These are phyloP conservation scores for Campylorhamphus procurvoides DNA, from an alignment of 2,113 vertebrate species.

Conservation along the genomic window DNA sequence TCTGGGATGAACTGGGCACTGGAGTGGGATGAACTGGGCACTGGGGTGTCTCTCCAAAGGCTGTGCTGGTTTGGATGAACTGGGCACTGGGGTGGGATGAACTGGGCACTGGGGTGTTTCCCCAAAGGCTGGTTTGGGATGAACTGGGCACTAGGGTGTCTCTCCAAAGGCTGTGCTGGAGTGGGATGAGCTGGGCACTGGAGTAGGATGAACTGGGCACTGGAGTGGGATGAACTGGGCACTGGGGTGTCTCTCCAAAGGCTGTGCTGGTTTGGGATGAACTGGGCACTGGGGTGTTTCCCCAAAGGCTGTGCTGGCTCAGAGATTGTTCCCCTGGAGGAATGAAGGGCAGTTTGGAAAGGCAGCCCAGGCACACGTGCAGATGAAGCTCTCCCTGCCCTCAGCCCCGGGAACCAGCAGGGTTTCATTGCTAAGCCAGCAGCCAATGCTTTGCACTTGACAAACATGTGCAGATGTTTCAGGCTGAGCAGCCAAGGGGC, in stretches of 20 bases:
- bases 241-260: background rate
- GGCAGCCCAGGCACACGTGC: background rate
- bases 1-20: background rate
- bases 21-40: no score
- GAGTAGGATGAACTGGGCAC: no score
- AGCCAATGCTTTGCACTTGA: background rate
- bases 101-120: no score
- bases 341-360: background rate
- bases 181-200: no score
- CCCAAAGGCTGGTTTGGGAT: background rate
- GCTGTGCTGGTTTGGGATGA: background rate
- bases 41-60: background rate
- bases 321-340: background rate
- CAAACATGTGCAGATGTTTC: background rate
- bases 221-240: background rate
- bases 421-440: background rate
- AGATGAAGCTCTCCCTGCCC: background rate
- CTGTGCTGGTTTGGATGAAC: background rate
- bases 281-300: background rate
- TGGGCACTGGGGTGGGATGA: background rate
- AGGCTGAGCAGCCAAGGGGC: background rate
- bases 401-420: background rate
- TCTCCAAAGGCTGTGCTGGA: no score
- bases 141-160: no score
- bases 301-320: background rate